Evolutionary conservation across 2,888 invertebrate species (phyloP), one percentile per base, ranked within the genome.

Genomic region (Hermaeophaga mercurialis): DNA sequence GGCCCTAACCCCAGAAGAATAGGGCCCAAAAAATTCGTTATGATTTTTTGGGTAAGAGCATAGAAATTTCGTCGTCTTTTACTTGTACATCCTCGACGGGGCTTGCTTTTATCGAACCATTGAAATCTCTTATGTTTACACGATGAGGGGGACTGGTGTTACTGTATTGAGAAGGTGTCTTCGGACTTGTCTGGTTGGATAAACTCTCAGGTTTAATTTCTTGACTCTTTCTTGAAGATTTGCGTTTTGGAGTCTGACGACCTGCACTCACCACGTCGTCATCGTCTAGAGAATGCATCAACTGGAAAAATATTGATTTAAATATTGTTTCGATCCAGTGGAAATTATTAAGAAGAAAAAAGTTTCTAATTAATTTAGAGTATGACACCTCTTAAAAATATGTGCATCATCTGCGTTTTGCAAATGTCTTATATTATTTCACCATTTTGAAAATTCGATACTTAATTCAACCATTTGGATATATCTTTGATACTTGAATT

Each of bases 281-380:
- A 66, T 90, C 90, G 65, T 88, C 90, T 58, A 90, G 81, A 0
- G 90, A 89, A 73, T 91, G 87, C 54, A 91, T 77, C 22, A 91
- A 78, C 88, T 91, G 75, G 70, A 69, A 34, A 58, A 49, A 47
- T n/a, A n/a, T 36, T 41, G 6, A 33, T 12, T n/a, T n/a, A n/a
- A n/a, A n/a, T n/a, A n/a, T n/a, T n/a, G n/a, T n/a, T n/a, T n/a
- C n/a, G n/a, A n/a, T n/a, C n/a, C n/a, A n/a, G n/a, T n/a, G n/a
- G n/a, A n/a, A n/a, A n/a, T n/a, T n/a, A n/a, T n/a, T n/a, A n/a
- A n/a, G n/a, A n/a, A n/a, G n/a, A n/a, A n/a, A n/a, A n/a, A n/a
- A n/a, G n/a, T n/a, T n/a, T n/a, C n/a, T n/a, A n/a, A n/a, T n/a
- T n/a, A n/a, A n/a, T n/a, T n/a, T n/a, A n/a, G n/a, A n/a, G n/a